Percentiles rank a stretch among this genome's conserved stretches.
phyloP scores from a whole-genome alignment of 2,113 vertebrate genomes.

The Eudyptes chrysolophus region DNA sequence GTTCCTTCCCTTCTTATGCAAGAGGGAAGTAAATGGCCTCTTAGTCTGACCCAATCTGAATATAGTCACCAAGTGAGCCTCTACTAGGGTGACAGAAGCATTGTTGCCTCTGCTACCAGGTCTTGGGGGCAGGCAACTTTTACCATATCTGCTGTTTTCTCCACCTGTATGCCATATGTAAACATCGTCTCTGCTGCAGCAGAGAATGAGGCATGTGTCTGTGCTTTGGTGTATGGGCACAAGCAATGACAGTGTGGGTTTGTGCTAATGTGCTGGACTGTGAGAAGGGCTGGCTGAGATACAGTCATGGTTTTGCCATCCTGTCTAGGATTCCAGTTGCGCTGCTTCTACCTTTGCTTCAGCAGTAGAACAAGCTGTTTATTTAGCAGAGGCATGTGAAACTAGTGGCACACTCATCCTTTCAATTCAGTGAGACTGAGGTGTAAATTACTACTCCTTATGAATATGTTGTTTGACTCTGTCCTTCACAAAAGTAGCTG shows the following conservation, averaged over 20 bases:
- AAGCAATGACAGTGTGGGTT: neutral
- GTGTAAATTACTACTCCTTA: neutral
- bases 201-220: fast-evolving
- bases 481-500: neutral
- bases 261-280: neutral
- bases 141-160: neutral
- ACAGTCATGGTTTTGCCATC: neutral
- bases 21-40: neutral
- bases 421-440: neutral
- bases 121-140: neutral
- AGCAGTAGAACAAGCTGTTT: neutral
- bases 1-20: neutral
- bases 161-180: too few species aligned
- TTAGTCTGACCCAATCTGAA: neutral
- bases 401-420: neutral
- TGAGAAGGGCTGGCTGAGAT: neutral
- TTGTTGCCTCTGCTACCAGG: neutral
- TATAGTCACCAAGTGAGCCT: neutral
- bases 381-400: neutral
- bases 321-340: neutral
- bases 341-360: neutral
- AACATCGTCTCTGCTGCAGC: neutral
- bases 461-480: neutral
- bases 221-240: neutral
- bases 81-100: neutral